Conservation (phyloP, 2,797 vertebrate species). For the Enteromius argenteus region DNA sequence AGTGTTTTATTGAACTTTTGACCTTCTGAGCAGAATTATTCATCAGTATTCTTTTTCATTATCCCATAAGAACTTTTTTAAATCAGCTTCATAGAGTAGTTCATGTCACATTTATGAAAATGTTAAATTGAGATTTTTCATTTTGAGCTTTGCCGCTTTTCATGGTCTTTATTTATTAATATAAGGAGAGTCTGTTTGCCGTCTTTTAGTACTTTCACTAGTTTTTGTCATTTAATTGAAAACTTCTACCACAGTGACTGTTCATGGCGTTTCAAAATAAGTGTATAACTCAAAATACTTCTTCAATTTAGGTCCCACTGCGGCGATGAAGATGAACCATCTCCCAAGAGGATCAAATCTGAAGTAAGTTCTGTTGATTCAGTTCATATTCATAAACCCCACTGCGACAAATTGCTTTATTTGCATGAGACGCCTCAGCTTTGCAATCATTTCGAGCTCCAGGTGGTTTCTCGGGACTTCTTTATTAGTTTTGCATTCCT, state of each 20-base stretch:
- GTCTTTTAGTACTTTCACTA: not conserved
- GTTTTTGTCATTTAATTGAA: not conserved
- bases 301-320: slow-evolving; percentile 86
- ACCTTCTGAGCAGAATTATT: not conserved
- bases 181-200: not conserved
- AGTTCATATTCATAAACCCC: slow-evolving; percentile 14
- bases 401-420: slow-evolving; percentile 14
- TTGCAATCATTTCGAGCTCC: slow-evolving; percentile 37
- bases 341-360: slow-evolving; percentile 94
- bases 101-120: not conserved
- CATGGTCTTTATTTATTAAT: not conserved
- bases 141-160: not conserved
- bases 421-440: not conserved
- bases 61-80: no score
- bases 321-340: slow-evolving; percentile 91
- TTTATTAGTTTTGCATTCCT: slow-evolving; percentile 41
- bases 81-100: not conserved
- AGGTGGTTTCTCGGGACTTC: slow-evolving; percentile 38
- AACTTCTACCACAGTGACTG: not conserved
- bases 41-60: not conserved
- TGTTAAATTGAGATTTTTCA: not conserved
- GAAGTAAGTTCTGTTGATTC: slow-evolving; percentile 79
- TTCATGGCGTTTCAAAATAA: slow-evolving; percentile 1
- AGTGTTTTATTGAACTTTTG: no score
- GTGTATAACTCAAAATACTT: slow-evolving; percentile 21